Evolutionary conservation across 2,797 vertebrate species (phyloP), one percentile per base, ranked within the genome.

Genomic region (Silurus aristotelis): DNA sequence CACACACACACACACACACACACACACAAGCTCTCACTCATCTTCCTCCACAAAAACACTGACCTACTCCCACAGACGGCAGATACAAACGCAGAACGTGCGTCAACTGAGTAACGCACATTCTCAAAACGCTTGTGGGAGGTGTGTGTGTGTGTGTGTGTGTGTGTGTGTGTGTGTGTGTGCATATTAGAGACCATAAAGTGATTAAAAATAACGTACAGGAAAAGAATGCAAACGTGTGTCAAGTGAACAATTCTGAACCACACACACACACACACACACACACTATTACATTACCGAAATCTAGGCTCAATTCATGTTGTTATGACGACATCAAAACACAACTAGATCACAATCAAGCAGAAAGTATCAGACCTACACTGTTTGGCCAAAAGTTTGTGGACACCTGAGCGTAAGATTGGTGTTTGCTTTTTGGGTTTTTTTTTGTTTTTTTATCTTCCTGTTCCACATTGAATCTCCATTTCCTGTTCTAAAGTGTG

Each of bases 21-120:
- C 85, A 66, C 80, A 82, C 72, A 76, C 84, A 81, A 68, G 52
- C 73, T 19, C 78, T 25, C 61, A 72, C 79, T 84, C 76, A 55
- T 82, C 85, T 80, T 86, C 85, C 85, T 86, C 83, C 67, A 61
- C 70, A 22, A 83, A 83, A 72, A 68, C 13, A 73, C 61, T 87
- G 86, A 89, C 88, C 90, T 87, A 77, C 87, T 80, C n/a, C 77
- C 87, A 89, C 78, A 71, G 58, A 79, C 55, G 3, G 52, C 22
- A 52, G 60, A 78, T 76, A 68, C 83, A 83, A 52, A 86, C n/a
- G 80, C 81, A 70, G 43, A 84, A 43, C 61, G 22, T 87, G 80
- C 80, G 80, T 85, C 80, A 83, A 43, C 14, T 43, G 68, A 85
- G 76, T 82, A 80, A 75, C 38, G 38, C 15, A 64, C 56, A 82